phyloP scores from a whole-genome alignment of 2,113 vertebrate genomes.

The Colistium nudipinnis region DNA sequence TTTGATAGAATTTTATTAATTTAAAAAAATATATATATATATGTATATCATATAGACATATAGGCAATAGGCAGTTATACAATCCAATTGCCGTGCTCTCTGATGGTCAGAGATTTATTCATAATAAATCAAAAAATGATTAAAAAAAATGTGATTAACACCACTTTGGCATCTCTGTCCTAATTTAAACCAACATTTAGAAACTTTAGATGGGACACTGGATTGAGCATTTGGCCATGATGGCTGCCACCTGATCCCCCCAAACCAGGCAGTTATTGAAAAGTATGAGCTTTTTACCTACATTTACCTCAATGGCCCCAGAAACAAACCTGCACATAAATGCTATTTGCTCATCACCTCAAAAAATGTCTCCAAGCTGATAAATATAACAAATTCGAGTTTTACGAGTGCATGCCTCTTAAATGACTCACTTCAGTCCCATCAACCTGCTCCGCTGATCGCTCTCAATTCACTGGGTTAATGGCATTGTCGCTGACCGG shows the following conservation, averaged over 20 bases:
- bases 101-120: no score
- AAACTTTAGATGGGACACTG: no score
- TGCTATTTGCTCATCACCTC: background rate
- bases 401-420: background rate
- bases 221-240: background rate
- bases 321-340: background rate
- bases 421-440: background rate
- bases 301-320: background rate
- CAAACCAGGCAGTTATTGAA: background rate
- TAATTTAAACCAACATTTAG: no score
- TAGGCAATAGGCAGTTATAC: no score
- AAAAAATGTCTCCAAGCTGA: background rate
- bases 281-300: background rate
- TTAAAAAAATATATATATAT: no score
- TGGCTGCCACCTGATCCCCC: background rate
- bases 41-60: no score
- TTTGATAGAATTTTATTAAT: no score
- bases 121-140: background rate
- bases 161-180: background rate
- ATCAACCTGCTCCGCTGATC: background rate
- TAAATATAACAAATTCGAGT: background rate
- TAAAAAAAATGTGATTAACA: background rate
- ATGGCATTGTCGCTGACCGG: slow-evolving; percentile 20
- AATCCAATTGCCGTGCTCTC: no score
- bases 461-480: background rate